Base-by-base conservation (phyloP, 2,888 invertebrate species). In the Gerris lacustris region DNA sequence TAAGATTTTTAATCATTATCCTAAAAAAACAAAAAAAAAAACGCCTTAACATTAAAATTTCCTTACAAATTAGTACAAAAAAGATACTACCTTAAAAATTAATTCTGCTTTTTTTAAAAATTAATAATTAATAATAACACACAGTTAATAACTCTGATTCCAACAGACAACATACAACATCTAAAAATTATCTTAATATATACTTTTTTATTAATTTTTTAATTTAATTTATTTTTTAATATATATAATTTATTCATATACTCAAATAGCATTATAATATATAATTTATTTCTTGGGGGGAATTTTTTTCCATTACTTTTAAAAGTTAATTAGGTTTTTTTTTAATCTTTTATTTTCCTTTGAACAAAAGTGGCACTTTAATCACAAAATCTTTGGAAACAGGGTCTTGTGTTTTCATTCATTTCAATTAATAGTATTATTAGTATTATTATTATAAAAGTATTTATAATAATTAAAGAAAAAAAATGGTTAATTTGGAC, bases 341-440 rank as follows among this genome's bases (percentile, higher is more conserved):
- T 82, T 84, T 80, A 67, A 70, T 70, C 44, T 72, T 70, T 68
- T 68, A n/a, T 79, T 79, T 79, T 81, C 82, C 81, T 86, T 86
- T 85, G 86, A 87, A 86, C 86, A 86, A 86, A 87, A 87, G 87
- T 87, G 87, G 87, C 87, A 87, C 87, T 87, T 87, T 85, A 85
- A 87, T 87, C 87, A 87, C 87, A 87, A 74, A 74, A 74, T 72
- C 72, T 72, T 74, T 72, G 72, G 71, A 70, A 72, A 69, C 69
- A 72, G 69, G 67, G 70, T 63, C 44, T 68, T 45, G 6, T 44
- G n/a, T n/a, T n/a, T n/a, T n/a, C n/a, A n/a, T n/a, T n/a, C n/a
- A n/a, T n/a, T n/a, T n/a, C n/a, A n/a, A n/a, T n/a, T n/a, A n/a
- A n/a, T n/a, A n/a, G n/a, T n/a, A n/a, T n/a, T n/a, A n/a, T n/a